Evolutionary conservation across 1,140 invertebrate species (phyloP).

Genomic region (Sminthurinus signatus): DNA sequence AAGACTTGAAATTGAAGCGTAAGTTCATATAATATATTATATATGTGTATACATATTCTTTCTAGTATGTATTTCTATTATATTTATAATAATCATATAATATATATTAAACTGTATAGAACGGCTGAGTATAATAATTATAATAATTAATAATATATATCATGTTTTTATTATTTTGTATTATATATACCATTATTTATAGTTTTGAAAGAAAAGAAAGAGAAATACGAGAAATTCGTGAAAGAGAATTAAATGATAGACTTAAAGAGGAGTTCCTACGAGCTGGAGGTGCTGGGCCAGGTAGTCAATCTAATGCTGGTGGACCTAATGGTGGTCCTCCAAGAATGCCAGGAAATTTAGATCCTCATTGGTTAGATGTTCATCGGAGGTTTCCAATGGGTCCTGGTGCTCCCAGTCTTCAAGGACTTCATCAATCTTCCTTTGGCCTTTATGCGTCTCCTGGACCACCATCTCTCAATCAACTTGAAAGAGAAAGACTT

Average conservation of each 20-base stretch:
- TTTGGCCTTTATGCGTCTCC: slow-evolving; percentile 45
- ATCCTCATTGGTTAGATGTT: slow-evolving; percentile 82
- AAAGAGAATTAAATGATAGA: slow-evolving; percentile 72
- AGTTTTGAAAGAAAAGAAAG: slow-evolving; percentile 71
- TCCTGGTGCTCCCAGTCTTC: slow-evolving; percentile 43
- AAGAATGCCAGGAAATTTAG: slow-evolving; percentile 59
- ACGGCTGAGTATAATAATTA: no score
- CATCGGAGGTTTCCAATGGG: slow-evolving; percentile 58
- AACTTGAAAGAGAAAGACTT: slow-evolving; percentile 77
- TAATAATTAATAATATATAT: no score
- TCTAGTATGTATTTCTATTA: no score
- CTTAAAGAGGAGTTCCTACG: slow-evolving; percentile 78
- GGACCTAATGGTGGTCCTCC: slow-evolving; percentile 43
- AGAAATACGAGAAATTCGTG: slow-evolving; percentile 74
- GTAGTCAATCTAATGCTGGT: slow-evolving; percentile 48
- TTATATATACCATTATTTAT: no score
- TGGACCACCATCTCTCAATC: slow-evolving; percentile 56
- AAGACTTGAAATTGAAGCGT: slow-evolving; percentile 50
- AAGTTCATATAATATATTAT: no score
- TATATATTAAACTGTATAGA: no score
- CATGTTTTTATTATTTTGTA: no score
- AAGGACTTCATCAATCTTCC: slow-evolving; percentile 41
- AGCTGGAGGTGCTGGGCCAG: slow-evolving; percentile 46
- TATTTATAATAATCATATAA: no score
- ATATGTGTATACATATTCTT: no score